Base-by-base conservation (phyloP, 1,140 invertebrate species). In the Rhysida immarginata region DNA sequence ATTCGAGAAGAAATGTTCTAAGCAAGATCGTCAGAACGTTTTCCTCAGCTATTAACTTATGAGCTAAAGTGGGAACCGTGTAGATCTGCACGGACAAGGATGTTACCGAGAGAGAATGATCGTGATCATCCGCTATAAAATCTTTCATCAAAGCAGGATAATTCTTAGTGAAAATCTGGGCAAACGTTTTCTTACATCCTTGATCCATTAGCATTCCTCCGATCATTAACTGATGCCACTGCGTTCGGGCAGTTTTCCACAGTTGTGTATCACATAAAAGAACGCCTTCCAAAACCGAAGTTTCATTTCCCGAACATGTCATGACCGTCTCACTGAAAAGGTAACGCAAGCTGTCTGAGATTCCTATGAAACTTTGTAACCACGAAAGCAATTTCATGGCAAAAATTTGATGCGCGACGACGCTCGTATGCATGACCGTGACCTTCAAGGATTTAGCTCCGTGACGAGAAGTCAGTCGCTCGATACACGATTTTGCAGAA, bases 121-220 rank as follows among this genome's bases (percentile, higher is more conserved):
- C 95, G 66, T 99, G 96, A 75, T 99, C 95, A 69, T 99, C 96
- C 49, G 81, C 77, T 58, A 96, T 93, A 67, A 94, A 98, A 68
- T 95, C 92, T 66, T 91, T 84, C 72, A 97, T 85, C 49, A 98
- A 79, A 14, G 75, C 65, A 56, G 81, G 82, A 67, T 95, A 99
- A 66, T 84, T 81, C 58, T 79, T 81, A 0, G 86, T 90, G 65
- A 93, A 94, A 16, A 86, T 71, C 62, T 82, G 81, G 0, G 93
- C 87, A 68, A 96, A 82, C 25, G 81, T 74, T 67, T 87, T 87
- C 70, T 97, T 98, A 62, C 84, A 91, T 58, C 89, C 83, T 60
- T 90, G 87, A 65, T 97, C 92, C 78, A 92, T 91, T 0, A 96
- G 72, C 75, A 87, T 84, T 13, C 91, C 91, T n/a, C 85, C 82